These are phyloP conservation scores for Linyphia triangularis DNA, from an alignment of 2,888 invertebrate genomes.

Conservation along the genomic window DNA sequence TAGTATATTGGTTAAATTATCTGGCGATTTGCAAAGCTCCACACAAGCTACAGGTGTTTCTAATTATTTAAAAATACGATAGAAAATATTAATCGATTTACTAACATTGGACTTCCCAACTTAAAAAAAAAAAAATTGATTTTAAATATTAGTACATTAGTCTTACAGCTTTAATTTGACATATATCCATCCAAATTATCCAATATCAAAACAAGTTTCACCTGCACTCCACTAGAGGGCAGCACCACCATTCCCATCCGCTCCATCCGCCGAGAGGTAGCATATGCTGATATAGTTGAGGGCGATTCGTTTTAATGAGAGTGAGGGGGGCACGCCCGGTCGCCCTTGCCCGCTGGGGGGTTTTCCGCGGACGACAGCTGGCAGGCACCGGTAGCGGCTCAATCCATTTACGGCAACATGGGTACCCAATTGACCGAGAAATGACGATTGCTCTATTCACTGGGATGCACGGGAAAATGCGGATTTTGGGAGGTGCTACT, in stretches of 20 bases:
- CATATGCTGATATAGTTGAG: neutral
- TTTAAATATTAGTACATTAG: no score
- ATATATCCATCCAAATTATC: no score
- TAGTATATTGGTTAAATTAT: no score
- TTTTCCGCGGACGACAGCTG: constrained; percentile 53
- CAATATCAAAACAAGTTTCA: neutral
- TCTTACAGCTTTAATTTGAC: no score
- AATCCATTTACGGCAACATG: constrained; percentile 33
- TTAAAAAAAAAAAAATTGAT: no score
- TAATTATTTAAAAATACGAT: no score
- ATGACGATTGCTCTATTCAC: constrained; percentile 37
- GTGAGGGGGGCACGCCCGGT: neutral
- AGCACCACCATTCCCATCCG: constrained; percentile 36
- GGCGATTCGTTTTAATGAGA: neutral
- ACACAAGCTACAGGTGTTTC: no score
- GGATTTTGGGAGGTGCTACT: neutral
- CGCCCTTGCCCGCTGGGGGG: neutral
- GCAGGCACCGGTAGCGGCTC: constrained; percentile 35
- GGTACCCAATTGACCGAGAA: constrained; percentile 63
- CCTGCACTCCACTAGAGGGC: constrained; percentile 40
- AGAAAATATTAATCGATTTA: no score
- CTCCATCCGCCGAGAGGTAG: neutral
- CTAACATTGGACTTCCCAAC: no score
- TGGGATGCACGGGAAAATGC: neutral
- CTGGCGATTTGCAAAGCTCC: no score